Conservation (phyloP, 1,140 invertebrate species). For the Steinernema khuongi region DNA sequence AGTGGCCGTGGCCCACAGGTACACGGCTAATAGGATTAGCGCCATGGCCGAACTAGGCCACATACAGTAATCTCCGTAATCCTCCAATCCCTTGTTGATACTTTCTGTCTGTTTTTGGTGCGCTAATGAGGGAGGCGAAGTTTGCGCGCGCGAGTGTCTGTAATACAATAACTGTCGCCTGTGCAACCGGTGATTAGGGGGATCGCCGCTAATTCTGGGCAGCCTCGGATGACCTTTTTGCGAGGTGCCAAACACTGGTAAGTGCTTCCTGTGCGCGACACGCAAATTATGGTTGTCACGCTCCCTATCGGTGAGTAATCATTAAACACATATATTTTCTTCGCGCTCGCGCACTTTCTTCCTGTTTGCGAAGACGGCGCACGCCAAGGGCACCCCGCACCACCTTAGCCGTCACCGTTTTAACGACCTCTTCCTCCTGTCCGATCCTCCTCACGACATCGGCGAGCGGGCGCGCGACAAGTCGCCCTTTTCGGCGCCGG, state of each 20-base stretch:
- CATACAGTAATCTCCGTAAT: too few species aligned
- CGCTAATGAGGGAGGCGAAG: too few species aligned
- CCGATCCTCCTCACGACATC: too few species aligned
- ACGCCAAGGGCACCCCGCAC: background rate
- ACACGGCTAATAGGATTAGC: constrained; percentile 15
- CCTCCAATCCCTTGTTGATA: too few species aligned
- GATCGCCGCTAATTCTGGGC: constrained; percentile 5
- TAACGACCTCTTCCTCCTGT: constrained; percentile 2
- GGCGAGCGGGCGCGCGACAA: background rate
- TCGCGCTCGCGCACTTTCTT: background rate
- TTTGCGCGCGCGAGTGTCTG: too few species aligned
- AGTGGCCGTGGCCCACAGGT: constrained; percentile 12
- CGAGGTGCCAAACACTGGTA: background rate
- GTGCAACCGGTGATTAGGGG: constrained; percentile 12
- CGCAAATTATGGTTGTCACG: background rate
- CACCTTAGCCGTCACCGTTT: background rate
- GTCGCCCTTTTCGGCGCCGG: background rate
- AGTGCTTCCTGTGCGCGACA: background rate
- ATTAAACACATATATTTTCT: constrained; percentile 1
- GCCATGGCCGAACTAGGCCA: background rate
- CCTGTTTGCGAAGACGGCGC: background rate
- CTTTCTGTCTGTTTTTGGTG: too few species aligned
- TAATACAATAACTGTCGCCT: constrained; percentile 12
- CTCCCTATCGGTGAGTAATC: background rate
- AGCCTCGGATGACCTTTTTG: constrained; percentile 2